These are phyloP conservation scores for Drosophila watanabei DNA, from an alignment of 1,140 invertebrate species.

Conservation along the genomic window DNA sequence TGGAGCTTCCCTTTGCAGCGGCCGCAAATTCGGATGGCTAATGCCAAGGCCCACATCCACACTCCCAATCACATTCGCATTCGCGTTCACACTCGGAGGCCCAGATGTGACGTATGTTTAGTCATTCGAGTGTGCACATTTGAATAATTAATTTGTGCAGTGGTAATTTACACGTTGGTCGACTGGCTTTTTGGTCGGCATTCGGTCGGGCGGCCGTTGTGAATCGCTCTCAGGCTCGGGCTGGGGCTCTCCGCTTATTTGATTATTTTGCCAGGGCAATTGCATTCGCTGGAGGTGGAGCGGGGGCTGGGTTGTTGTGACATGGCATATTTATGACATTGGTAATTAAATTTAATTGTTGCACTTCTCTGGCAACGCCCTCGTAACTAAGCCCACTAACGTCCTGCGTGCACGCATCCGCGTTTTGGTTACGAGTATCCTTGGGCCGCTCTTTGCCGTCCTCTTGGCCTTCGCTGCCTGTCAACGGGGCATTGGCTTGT, in stretches of 20 bases:
- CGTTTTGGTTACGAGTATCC: conserved; percentile 16
- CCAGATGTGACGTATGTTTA: conserved; percentile 54
- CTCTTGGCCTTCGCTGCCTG: conserved; percentile 20
- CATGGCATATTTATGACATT: conserved; percentile 82
- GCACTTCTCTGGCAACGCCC: conserved; percentile 66
- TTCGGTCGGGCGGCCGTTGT: conserved; percentile 52
- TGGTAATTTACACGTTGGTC: conserved; percentile 82
- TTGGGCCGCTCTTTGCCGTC: not conserved
- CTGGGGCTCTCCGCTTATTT: conserved; percentile 52
- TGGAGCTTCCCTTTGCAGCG: conserved; percentile 30
- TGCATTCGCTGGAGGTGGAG: conserved; percentile 16
- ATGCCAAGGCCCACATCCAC: conserved; percentile 24
- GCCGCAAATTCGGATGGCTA: conserved; percentile 12
- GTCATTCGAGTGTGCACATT: conserved; percentile 80
- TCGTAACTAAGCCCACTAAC: conserved; percentile 63
- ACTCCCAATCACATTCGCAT: not conserved
- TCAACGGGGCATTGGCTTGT: conserved; percentile 47
- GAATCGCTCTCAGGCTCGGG: conserved; percentile 12
- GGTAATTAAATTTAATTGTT: conserved; percentile 84
- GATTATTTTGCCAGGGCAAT: conserved; percentile 73
- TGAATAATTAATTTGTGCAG: conserved; percentile 84
- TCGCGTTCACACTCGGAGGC: conserved; percentile 13
- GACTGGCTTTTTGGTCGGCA: conserved; percentile 73
- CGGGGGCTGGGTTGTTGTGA: conserved; percentile 26
- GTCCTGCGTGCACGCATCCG: conserved; percentile 24